These are phyloP conservation scores for Heliconius melpomene DNA, from an alignment of 1,140 invertebrate species.

Conservation along the genomic window DNA sequence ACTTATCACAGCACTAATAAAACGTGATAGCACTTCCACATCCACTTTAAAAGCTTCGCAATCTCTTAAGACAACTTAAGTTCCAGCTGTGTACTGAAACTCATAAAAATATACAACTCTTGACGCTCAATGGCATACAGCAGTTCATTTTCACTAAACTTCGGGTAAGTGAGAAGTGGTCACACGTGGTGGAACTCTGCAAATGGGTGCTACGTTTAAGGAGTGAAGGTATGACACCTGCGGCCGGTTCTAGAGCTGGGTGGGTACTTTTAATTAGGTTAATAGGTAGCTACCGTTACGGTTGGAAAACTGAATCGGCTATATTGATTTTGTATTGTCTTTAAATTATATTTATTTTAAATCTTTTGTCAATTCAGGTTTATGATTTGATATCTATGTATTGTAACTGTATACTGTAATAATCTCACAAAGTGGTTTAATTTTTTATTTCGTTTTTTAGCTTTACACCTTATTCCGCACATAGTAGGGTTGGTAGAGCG, in stretches of 20 bases:
- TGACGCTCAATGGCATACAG: constrained; percentile 47
- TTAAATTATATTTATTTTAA: neutral
- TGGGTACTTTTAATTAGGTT: constrained; percentile 65
- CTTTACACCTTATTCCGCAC: too few species aligned
- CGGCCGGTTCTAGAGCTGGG: constrained; percentile 48
- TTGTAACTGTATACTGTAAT: too few species aligned
- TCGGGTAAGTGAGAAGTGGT: constrained; percentile 64
- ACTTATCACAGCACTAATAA: constrained; percentile 24
- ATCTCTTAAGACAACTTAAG: constrained; percentile 53
- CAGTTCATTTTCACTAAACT: constrained; percentile 66
- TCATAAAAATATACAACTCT: constrained; percentile 69
- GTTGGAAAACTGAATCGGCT: neutral
- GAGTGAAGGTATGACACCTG: constrained; percentile 58
- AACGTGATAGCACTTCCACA: constrained; percentile 13
- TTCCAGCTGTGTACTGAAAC: constrained; percentile 53
- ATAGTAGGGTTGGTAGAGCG: too few species aligned
- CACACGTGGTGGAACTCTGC: constrained; percentile 57
- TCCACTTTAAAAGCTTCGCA: constrained; percentile 45
- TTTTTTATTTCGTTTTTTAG: too few species aligned
- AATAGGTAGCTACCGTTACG: constrained; percentile 40
- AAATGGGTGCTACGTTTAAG: constrained; percentile 62
- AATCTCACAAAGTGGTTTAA: too few species aligned
- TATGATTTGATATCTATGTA: too few species aligned
- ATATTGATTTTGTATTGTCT: neutral
- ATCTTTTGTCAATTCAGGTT: neutral